Conservation (phyloP, 2,888 invertebrate species). For the Sphaerophoria rueppellii region DNA sequence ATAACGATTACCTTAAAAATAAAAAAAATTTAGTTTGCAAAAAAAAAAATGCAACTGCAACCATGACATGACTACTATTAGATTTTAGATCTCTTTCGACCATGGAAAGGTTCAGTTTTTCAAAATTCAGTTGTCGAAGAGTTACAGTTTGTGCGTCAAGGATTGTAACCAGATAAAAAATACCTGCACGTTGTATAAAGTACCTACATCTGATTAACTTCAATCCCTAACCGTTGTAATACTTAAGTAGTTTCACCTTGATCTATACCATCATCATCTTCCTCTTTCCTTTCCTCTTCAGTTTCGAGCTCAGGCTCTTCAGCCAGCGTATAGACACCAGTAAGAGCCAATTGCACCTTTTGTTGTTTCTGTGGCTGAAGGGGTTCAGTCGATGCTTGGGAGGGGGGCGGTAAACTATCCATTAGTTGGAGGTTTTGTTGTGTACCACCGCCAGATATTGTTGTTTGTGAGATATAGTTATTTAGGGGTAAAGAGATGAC, state of each 20-base stretch:
- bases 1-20: too few species aligned
- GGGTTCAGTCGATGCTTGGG: conserved; percentile 75
- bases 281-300: conserved; percentile 79
- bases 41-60: too few species aligned
- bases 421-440: conserved; percentile 76
- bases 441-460: conserved; percentile 69
- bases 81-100: too few species aligned
- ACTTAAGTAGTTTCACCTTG: conserved; percentile 78
- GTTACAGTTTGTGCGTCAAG: conserved; percentile 30
- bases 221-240: conserved; percentile 12
- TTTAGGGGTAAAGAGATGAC: conserved; percentile 74
- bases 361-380: conserved; percentile 44
- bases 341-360: conserved; percentile 78
- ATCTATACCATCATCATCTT: conserved; percentile 34
- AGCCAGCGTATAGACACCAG: conserved; percentile 84
- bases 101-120: too few species aligned
- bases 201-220: conserved; percentile 26
- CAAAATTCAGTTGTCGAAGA: conserved; percentile 3
- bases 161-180: not conserved
- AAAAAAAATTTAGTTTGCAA: too few species aligned
- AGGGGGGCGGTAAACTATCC: conserved; percentile 76
- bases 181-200: conserved; percentile 18
- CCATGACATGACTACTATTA: too few species aligned
- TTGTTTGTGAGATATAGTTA: conserved; percentile 72
- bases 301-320: conserved; percentile 84